Base-by-base conservation (phyloP, 2,888 invertebrate species). In the Pristionchus japonicus region DNA sequence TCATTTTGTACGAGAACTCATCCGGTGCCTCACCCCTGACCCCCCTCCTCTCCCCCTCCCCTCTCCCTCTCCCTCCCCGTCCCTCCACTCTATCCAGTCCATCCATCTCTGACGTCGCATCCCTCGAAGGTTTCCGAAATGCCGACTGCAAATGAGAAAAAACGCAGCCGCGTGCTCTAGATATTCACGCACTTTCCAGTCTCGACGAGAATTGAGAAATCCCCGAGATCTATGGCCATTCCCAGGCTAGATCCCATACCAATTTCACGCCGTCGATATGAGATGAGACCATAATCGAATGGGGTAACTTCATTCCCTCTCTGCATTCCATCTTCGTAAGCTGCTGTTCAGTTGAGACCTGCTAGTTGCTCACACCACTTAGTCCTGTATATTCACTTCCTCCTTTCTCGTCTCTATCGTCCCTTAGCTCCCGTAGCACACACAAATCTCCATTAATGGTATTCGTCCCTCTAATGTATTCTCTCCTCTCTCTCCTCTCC, bases 51-150 rank as follows among this genome's bases (percentile, higher is more conserved):
- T 23, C 57, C n/a, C 7, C n/a, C n/a, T n/a, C 57, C 23, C 3
- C 40, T 20, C 74, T 74, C 20, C 31, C 15, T 64, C 31, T 64
- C 27, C 23, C 64, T 64, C 27, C n/a, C 27, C 74, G 9, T 31
- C 31, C 31, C 74, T 40, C 40, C 23, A 40, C 31, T 40, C 40
- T 40, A 74, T 74, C 70, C 31, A 2, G 4, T 31, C 17, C 31
- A n/a, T 74, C 74, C 74, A 40, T 74, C 74, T 74, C 40, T 74
- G 74, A 74, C 74, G 74, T 74, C 74, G 40, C 37, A 40, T 40
- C 31, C 74, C 74, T 74, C 11, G 64, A 23, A 74, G 20, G 40
- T 74, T 74, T 67, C 64, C 31, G 64, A 67, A 67, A 67, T 31
- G 74, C 37, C 64, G 52, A 6, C 17, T 64, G 64, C 67, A 67